phyloP scores from a whole-genome alignment of 1,140 invertebrate species.

The Cardiocondyla obscurior region DNA sequence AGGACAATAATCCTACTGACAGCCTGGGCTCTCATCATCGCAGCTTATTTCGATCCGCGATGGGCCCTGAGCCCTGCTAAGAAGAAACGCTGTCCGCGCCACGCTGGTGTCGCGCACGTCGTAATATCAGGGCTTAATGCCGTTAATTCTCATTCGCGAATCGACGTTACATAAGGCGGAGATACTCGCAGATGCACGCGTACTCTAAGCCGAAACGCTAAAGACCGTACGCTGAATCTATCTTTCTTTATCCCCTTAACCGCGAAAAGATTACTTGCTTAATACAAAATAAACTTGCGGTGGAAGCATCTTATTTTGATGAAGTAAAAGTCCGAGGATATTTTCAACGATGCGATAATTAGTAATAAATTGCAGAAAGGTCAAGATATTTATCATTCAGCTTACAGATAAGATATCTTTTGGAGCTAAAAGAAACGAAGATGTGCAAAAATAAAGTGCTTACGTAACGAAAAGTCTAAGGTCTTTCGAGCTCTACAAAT shows the following conservation, averaged over 20 bases:
- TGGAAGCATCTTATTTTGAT: conserved; percentile 22
- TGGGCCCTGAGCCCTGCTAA: conserved; percentile 65
- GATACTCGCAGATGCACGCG: not conserved
- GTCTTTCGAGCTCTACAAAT: conserved; percentile 3
- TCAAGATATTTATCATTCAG: conserved; percentile 26
- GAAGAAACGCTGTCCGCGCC: conserved; percentile 46
- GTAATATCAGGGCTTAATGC: conserved; percentile 70
- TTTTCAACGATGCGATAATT: conserved; percentile 7
- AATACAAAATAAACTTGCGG: conserved; percentile 6
- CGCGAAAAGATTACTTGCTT: conserved; percentile 3
- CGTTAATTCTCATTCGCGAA: conserved; percentile 66
- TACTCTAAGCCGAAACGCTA: not conserved
- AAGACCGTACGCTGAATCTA: not conserved
- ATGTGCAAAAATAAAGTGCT: conserved; percentile 20
- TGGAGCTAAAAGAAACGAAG: not conserved
- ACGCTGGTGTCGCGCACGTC: conserved; percentile 57
- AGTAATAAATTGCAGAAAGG: conserved; percentile 27
- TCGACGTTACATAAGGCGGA: not conserved
- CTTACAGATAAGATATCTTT: conserved; percentile 21
- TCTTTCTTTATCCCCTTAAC: not conserved
- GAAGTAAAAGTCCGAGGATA: not conserved
- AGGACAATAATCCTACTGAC: conserved; percentile 84
- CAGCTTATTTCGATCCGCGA: conserved; percentile 77
- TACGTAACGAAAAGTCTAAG: conserved; percentile 9
- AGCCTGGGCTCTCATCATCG: conserved; percentile 77